Evolutionary conservation across 2,888 invertebrate species (phyloP), one percentile per base, ranked within the genome.

Genomic region (Drosophila planitibia): DNA sequence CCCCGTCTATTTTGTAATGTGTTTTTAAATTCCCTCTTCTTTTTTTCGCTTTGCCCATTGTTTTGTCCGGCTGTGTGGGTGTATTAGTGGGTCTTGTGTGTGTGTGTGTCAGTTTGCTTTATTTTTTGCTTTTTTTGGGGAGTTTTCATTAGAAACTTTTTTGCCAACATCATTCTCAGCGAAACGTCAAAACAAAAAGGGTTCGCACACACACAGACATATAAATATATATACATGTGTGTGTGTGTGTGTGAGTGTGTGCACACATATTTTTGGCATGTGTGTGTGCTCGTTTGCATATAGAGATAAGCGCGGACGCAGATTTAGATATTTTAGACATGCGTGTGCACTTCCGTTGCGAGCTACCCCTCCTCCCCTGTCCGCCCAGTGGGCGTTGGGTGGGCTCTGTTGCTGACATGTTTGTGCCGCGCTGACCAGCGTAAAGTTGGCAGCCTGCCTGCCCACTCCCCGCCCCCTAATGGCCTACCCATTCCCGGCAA

Each of bases 321-420:
- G 82, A 86, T 91, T 89, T 89, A 90, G 89, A 91, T 91, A 91
- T 91, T 86, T 91, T 90, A 86, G 89, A 89, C 78, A 84, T 79
- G 81, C 90, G 81, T 82, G 85, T 78, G 78, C 85, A 82, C 74
- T 76, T 75, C 66, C 77, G 57, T 55, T 57, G 35, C 28, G 58
- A 30, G 35, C 54, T 12, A n/a, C 52, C 10, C 47, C 47, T 59
- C 49, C 22, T 28, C n/a, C 6, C 19, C 53, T 16, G 16, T 5
- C 4, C 39, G 12, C 19, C 19, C 44, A 62, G 39, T 33, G 58
- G 54, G 66, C 74, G 49, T 49, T 55, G 44, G 44, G 35, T 32
- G 35, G 58, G 59, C 51, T 74, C 90, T 90, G 91, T 51, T 58
- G 55, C 78, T 80, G 82, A 90, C 90, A 89, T 81, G 76, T 78